Evolutionary conservation across 2,113 vertebrate species (phyloP), one percentile per base, ranked within the genome.

Genomic region (Thryonomys swinderianus): DNA sequence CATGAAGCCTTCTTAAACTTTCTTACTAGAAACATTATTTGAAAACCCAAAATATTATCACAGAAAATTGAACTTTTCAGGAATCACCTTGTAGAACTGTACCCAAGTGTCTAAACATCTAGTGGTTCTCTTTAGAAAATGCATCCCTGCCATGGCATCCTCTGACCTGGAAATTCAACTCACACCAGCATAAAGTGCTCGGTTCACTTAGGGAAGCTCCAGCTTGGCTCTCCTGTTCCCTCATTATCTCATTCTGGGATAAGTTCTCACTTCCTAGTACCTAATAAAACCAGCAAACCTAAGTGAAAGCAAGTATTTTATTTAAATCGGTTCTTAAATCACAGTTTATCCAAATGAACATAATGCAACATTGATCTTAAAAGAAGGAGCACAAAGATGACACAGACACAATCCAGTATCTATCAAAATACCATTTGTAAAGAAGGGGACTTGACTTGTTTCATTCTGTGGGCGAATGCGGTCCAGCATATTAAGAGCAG

Each of bases 261-360:
- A 7, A 18, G 45, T 67, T 37, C 91, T 86, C 64, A 62, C 48
- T 95, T 82, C 79, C 87, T 95, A 67, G 30, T n/a, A 73, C n/a
- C 91, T 97, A 97, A 95, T 93, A 95, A 97, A 96, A 95, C 91
- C 94, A 95, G 80, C 91, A 97, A 88, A 96, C 91, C 88, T 97
- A 97, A 95, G 89, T 94, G 96, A 98, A 78, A 97, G 97, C 96
- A 97, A 96, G 89, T 90, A 61, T 91, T 97, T 98, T 98, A 98
- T 98, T 98, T 96, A 97, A 98, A 97, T 94, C 94, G 91, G 64
- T 74, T 96, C 91, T 97, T 90, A 97, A 95, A 98, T 95, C 96
- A 98, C 97, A 97, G 21, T 94, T 96, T 97, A 96, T 90, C 94
- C 97, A 98, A 96, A 95, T 59, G 93, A 97, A 97, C 96, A 97